Evolutionary conservation across 2,888 invertebrate species (phyloP), one percentile per base, ranked within the genome.

Genomic region (Geophilus truncorum): DNA sequence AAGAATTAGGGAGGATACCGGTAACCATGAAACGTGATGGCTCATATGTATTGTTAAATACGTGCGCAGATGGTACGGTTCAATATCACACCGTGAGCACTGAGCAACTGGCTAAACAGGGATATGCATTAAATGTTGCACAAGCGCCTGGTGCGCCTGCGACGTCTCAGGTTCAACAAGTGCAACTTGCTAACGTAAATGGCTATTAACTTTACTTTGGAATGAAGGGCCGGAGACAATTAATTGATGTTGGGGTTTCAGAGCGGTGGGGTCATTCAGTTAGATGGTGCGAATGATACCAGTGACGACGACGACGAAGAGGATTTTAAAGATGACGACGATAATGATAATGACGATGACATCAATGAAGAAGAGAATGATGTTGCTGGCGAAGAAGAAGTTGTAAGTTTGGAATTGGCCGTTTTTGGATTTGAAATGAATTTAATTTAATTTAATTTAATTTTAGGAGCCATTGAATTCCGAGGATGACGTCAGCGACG

Each of bases 401-500:
- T 81, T 77, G 75, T 77, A 45, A 57, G n/a, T n/a, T 77, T 32
- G 76, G 78, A 5, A 77, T 80, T n/a, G n/a, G n/a, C n/a, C n/a
- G n/a, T n/a, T n/a, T n/a, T 80, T 57, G 45, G 81, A 32, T 23
- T n/a, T 76, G 7, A 18, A 76, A 76, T 25, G 6, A 7, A 10
- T 76, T 76, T 76, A 18, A 28, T 30, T 28, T 77, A 32, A 84
- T 30, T 84, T 83, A 84, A 84, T 70, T 80, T 28, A 23, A 45
- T 82, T 80, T 25, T 82, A 97, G 89, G 97, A 98, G 86, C 98
- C 98, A 0, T 89, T 98, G 0, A 98, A 98, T 88, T 97, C 97
- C 5, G 96, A 93, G 85, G 98, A 98, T 88, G 98, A 98, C 89
- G 97, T 98, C 6, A 97, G 97, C 78, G 90, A 91, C 81, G 98